These are phyloP conservation scores for Otus sunia DNA, from an alignment of 2,113 vertebrate genomes.

Conservation along the genomic window DNA sequence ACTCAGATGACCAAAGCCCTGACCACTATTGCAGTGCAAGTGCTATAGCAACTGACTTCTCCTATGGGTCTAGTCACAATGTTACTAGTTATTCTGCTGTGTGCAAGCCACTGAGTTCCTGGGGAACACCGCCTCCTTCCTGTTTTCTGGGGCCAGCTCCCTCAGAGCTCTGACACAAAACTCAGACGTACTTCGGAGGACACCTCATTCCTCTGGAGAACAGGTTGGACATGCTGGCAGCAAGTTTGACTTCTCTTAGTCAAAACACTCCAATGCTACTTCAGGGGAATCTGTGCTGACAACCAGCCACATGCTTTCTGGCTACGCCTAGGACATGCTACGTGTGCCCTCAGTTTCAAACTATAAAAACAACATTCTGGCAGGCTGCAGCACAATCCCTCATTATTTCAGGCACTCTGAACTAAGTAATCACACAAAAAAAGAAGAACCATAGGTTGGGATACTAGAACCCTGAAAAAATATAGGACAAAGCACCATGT, in stretches of 20 bases:
- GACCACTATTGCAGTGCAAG: not conserved
- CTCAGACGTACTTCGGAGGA: not conserved
- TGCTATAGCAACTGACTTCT: not conserved
- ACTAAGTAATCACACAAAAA: not conserved
- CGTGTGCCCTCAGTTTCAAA: accelerated
- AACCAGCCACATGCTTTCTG: not conserved
- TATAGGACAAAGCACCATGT: accelerated
- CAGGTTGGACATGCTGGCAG: not conserved
- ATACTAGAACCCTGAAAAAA: not conserved
- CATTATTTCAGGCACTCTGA: not conserved
- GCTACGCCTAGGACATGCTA: not conserved
- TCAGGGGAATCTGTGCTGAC: not conserved
- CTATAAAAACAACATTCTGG: not conserved
- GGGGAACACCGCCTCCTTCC: not conserved
- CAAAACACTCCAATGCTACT: not conserved
- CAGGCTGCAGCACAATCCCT: not conserved
- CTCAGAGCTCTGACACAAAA: not conserved
- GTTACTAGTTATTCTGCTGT: not conserved
- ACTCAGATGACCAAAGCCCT: not conserved
- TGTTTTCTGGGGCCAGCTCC: not conserved
- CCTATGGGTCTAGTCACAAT: not conserved
- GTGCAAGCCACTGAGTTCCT: not conserved
- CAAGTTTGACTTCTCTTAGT: not conserved
- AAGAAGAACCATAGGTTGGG: not conserved
- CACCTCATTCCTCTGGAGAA: not conserved